Conservation (phyloP, 2,113 vertebrate genomes). For the Lonchura striata region DNA sequence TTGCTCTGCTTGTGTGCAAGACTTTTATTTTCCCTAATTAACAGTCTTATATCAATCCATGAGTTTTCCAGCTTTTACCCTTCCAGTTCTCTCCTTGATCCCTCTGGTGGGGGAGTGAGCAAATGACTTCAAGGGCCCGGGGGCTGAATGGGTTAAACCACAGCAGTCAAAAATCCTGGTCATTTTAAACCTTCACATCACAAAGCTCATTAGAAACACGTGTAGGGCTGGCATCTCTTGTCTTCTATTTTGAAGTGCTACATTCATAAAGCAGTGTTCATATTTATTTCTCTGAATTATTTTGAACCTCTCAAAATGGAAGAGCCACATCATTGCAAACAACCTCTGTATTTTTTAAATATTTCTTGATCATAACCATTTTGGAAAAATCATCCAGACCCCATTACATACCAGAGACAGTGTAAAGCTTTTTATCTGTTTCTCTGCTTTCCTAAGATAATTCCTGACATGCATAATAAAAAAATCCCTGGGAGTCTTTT, state of each 20-base stretch:
- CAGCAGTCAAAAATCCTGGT: not conserved
- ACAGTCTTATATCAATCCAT: not conserved
- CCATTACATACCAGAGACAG: not conserved
- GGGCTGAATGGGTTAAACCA: not conserved
- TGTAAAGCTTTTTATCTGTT: not conserved
- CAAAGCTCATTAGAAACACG: not conserved
- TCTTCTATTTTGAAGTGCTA: not conserved
- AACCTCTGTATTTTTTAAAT: not conserved
- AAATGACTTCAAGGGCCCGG: not conserved
- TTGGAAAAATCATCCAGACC: not conserved
- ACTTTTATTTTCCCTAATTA: too few relatives aligned
- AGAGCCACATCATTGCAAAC: not conserved
- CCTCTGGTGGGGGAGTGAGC: rapidly evolving
- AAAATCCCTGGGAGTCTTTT: not conserved
- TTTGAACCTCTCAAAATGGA: not conserved
- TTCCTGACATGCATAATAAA: not conserved
- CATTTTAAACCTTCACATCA: not conserved
- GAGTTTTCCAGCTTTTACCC: not conserved
- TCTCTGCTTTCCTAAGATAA: not conserved
- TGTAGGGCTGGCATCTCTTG: rapidly evolving
- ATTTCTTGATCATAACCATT: not conserved
- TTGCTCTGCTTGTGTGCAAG: not conserved
- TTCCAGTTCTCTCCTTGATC: not conserved
- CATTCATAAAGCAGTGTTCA: rapidly evolving
- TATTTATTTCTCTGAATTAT: not conserved